These are phyloP conservation scores for Sphinx pinastri DNA, from an alignment of 2,888 invertebrate species.

Conservation along the genomic window DNA sequence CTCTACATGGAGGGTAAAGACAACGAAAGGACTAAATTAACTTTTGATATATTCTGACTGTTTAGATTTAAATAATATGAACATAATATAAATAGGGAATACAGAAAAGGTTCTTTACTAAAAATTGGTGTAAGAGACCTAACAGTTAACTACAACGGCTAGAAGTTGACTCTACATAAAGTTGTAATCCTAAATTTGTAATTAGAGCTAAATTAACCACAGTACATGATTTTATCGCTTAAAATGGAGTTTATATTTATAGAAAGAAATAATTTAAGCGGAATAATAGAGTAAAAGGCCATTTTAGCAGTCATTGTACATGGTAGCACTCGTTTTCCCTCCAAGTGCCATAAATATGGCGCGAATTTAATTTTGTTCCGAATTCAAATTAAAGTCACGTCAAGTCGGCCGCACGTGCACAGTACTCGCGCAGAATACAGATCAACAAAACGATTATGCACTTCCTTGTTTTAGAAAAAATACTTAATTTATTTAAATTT, in stretches of 20 bases:
- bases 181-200: too few relatives aligned
- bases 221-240: neutral
- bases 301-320: slow-evolving; percentile 51
- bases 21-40: too few relatives aligned
- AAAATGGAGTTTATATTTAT: neutral
- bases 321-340: slow-evolving; percentile 67
- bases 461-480: slow-evolving; percentile 6
- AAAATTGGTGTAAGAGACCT: too few relatives aligned
- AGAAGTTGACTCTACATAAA: too few relatives aligned
- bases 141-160: too few relatives aligned
- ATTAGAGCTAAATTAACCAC: neutral
- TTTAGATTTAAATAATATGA: too few relatives aligned
- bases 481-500: neutral
- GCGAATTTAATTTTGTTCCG: slow-evolving; percentile 76
- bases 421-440: slow-evolving; percentile 58
- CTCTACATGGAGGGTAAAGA: too few relatives aligned
- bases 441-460: slow-evolving; percentile 28
- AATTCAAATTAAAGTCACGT: slow-evolving; percentile 79
- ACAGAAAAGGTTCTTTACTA: too few relatives aligned
- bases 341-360: slow-evolving; percentile 76
- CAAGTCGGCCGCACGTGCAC: slow-evolving; percentile 73
- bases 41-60: too few relatives aligned
- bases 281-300: slow-evolving; percentile 43
- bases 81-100: too few relatives aligned
- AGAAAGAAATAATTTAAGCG: slow-evolving; percentile 37